Conservation (phyloP, 1,140 invertebrate species). For the Drosophila bocqueti region DNA sequence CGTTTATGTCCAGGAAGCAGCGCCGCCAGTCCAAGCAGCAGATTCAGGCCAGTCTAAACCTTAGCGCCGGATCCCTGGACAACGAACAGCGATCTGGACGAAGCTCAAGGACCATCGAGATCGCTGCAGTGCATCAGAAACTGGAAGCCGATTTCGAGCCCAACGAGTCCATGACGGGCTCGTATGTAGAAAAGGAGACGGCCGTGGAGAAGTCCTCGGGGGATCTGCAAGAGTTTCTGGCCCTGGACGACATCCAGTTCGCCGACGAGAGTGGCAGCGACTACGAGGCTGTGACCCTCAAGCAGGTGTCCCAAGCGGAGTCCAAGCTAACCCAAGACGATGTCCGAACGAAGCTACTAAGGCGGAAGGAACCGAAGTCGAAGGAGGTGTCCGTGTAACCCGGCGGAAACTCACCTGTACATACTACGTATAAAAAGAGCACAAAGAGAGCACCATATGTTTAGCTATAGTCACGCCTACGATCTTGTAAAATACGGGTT, state of each 20-base stretch:
- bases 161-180: conserved; percentile 72
- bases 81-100: conserved; percentile 19
- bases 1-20: conserved; percentile 75
- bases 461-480: conserved; percentile 13
- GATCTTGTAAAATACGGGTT: conserved; percentile 46
- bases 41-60: conserved; percentile 43
- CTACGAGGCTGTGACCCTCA: conserved; percentile 67
- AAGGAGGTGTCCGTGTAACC: conserved; percentile 62
- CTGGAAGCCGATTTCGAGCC: conserved; percentile 44
- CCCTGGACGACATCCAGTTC: conserved; percentile 86
- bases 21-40: conserved; percentile 68
- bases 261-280: conserved; percentile 85
- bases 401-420: conserved; percentile 36
- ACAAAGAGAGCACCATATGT: conserved; percentile 12
- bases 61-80: conserved; percentile 25
- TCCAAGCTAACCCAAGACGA: conserved; percentile 26
- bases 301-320: conserved; percentile 31
- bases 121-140: conserved; percentile 62
- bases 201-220: conserved; percentile 85
- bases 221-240: conserved; percentile 78
- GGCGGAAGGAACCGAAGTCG: conserved; percentile 25
- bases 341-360: conserved; percentile 1
- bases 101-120: conserved; percentile 29
- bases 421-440: conserved; percentile 43
- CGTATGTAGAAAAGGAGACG: conserved; percentile 86